Evolutionary conservation across 1,140 invertebrate species (phyloP).

Genomic region (Manduca sexta): DNA sequence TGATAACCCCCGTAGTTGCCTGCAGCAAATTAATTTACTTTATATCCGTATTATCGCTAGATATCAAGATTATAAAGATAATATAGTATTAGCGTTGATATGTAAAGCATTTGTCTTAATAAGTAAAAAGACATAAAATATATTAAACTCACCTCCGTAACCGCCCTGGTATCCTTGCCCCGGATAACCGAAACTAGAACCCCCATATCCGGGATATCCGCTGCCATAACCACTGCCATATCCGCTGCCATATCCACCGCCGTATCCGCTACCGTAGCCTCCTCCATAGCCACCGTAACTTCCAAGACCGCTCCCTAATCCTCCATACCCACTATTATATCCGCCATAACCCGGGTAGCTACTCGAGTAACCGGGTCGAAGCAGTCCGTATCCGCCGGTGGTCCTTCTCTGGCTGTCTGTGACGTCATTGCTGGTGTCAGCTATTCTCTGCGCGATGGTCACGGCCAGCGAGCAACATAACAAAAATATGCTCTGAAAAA

Average conservation of each 20-base stretch:
- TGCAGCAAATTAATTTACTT: no score
- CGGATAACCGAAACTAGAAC: slow-evolving; percentile 13
- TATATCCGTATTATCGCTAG: no score
- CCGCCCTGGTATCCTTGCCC: slow-evolving; percentile 28
- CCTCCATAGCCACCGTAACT: slow-evolving; percentile 5
- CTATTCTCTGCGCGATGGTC: slow-evolving; percentile 21
- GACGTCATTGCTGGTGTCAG: slow-evolving; percentile 25
- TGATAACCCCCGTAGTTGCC: slow-evolving; percentile 22
- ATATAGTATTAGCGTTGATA: no score
- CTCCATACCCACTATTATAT: slow-evolving; percentile 23
- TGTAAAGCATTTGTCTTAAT: no score
- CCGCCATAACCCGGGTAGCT: slow-evolving; percentile 29
- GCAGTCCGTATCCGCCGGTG: slow-evolving; percentile 43
- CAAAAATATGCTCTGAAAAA: slow-evolving; percentile 42
- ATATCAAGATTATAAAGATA: no score
- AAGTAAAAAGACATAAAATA: no score
- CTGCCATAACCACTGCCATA: slow-evolving; percentile 8
- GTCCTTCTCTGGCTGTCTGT: slow-evolving; percentile 23
- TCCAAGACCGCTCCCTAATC: slow-evolving; percentile 12
- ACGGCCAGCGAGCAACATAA: slow-evolving; percentile 34
- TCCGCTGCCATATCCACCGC: slow-evolving; percentile 8
- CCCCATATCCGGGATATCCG: slow-evolving; percentile 10
- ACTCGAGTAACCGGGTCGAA: slow-evolving; percentile 38
- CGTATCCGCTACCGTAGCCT: slow-evolving; percentile 9
- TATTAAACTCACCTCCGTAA: slow-evolving; percentile 10